Percentiles rank a stretch among this genome's conserved stretches.
phyloP scores from a whole-genome alignment of 2,113 vertebrate genomes.

The Ranitomeya imitator region DNA sequence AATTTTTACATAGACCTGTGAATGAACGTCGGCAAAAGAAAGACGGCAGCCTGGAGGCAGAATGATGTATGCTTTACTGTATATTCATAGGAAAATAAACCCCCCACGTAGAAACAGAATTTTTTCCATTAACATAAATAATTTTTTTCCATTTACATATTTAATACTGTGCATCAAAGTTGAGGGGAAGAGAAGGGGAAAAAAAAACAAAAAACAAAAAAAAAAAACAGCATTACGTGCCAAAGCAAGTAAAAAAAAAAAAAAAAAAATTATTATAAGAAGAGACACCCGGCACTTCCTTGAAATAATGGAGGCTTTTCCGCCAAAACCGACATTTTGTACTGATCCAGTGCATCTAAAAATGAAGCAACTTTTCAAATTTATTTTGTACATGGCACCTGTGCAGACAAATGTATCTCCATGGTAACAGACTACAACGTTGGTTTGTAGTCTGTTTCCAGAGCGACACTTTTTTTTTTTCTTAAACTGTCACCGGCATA shows the following conservation, averaged over 20 bases:
- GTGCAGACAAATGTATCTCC: background rate
- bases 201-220: background rate
- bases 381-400: background rate
- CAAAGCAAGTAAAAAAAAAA: background rate
- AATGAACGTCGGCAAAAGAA: background rate
- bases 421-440: background rate
- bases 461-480: too few species aligned
- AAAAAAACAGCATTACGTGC: background rate
- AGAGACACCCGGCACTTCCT: conserved; percentile 3
- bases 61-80: background rate
- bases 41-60: background rate
- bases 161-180: conserved; percentile 37
- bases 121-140: conserved; percentile 25
- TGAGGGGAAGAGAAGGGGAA: background rate
- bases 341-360: background rate
- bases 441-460: background rate
- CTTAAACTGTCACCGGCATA: background rate
- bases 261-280: too few species aligned
- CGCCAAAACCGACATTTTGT: too few species aligned
- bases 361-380: background rate
- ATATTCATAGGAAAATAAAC: conserved; percentile 37
- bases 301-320: background rate
- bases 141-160: conserved; percentile 10
- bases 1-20: too few species aligned
- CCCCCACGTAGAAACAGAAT: background rate